These are phyloP conservation scores for Porphyrio hochstetteri DNA, from an alignment of 2,113 vertebrate species.

Conservation along the genomic window DNA sequence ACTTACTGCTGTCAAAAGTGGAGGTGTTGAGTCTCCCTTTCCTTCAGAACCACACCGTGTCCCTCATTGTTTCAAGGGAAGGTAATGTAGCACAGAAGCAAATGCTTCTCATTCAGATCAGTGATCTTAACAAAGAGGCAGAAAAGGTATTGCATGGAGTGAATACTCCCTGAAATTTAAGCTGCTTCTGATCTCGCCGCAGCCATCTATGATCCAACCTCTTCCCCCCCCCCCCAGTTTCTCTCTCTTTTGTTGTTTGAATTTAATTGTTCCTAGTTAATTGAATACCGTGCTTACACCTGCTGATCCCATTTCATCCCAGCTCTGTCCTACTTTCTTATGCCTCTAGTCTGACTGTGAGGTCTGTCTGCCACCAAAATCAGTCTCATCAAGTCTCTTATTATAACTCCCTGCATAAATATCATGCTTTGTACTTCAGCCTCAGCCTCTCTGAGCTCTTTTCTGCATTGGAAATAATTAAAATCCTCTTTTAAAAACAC, in stretches of 20 bases:
- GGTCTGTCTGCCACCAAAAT: slow-evolving; percentile 12
- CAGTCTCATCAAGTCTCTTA: background rate
- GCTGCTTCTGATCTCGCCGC: background rate
- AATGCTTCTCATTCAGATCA: background rate
- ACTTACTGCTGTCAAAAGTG: background rate
- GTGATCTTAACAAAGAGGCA: background rate
- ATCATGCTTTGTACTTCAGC: background rate
- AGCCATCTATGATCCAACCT: background rate
- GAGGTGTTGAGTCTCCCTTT: background rate
- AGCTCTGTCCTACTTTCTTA: slow-evolving; percentile 47
- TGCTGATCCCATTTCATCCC: slow-evolving; percentile 37
- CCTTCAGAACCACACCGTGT: background rate
- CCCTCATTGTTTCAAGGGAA: background rate
- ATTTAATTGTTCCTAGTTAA: slow-evolving; percentile 31
- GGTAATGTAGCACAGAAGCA: background rate
- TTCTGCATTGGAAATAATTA: background rate
- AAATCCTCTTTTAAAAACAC: background rate
- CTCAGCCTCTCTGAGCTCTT: background rate
- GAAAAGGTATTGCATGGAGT: background rate
- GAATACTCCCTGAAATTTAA: slow-evolving; percentile 31
- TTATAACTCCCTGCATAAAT: background rate
- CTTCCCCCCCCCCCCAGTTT: background rate
- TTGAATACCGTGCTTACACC: slow-evolving; percentile 8
- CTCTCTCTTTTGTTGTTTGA: slow-evolving; percentile 21
- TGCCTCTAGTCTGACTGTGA: background rate